A percentile compares a stretch with the other conserved stretches of the same genome.
Evolutionary conservation across 2,113 vertebrate species (phyloP).

Genomic region (Dunckerocampus dactyliophorus): DNA sequence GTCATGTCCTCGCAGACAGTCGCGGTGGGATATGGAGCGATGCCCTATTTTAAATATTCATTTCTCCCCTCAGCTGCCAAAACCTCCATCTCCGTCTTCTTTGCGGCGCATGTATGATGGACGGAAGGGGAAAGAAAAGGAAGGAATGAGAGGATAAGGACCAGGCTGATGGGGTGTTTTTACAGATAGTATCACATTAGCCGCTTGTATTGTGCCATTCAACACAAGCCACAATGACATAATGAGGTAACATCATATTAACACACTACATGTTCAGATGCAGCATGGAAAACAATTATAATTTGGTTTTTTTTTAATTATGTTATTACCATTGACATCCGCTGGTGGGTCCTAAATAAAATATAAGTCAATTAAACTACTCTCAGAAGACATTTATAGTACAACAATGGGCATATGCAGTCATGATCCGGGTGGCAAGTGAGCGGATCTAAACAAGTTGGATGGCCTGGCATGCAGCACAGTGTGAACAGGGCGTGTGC

Average conservation of each 20-base stretch:
- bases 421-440: no score
- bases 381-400: background rate
- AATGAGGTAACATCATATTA: constrained; percentile 44
- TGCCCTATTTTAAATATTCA: constrained; percentile 63
- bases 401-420: background rate
- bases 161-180: no score
- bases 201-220: constrained; percentile 20
- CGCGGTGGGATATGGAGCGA: constrained; percentile 45
- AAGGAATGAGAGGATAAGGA: background rate
- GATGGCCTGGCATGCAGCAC: no score
- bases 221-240: constrained; percentile 43
- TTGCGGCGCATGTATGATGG: constrained; percentile 10
- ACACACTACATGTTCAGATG: background rate
- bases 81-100: background rate
- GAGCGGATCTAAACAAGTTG: no score
- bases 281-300: background rate
- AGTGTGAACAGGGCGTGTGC: no score
- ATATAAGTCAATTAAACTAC: background rate
- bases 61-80: constrained; percentile 59
- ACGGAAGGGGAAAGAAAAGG: constrained; percentile 6
- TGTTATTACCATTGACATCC: background rate
- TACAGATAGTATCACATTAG: constrained; percentile 13
- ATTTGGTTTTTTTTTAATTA: background rate
- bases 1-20: constrained; percentile 21
- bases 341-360: background rate